Evolutionary conservation across 1,140 invertebrate species (phyloP).

Genomic region (Cydia amplana): DNA sequence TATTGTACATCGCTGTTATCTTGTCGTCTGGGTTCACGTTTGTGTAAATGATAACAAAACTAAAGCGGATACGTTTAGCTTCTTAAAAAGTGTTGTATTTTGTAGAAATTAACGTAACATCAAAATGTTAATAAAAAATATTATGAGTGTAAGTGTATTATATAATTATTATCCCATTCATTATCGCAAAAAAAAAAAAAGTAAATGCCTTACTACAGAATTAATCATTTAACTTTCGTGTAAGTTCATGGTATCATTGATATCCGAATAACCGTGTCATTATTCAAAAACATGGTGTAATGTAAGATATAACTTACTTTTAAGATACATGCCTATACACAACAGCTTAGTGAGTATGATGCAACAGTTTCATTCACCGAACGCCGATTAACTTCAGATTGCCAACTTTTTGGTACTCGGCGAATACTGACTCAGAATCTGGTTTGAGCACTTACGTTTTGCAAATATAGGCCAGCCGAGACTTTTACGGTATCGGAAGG

Average conservation of each 20-base stretch:
- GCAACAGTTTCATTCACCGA: conserved; percentile 38
- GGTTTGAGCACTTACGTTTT: conserved; percentile 56
- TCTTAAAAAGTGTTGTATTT: background rate
- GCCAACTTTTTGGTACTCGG: conserved; percentile 37
- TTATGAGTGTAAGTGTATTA: too few species aligned
- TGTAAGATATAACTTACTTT: background rate
- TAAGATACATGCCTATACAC: background rate
- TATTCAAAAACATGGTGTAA: background rate
- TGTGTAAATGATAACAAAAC: conserved; percentile 46
- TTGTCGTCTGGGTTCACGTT: conserved; percentile 45
- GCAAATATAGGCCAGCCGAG: conserved; percentile 45
- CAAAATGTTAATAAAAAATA: background rate
- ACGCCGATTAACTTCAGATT: conserved; percentile 36
- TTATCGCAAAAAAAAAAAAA: too few species aligned
- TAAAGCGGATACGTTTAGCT: background rate
- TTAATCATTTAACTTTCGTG: too few species aligned
- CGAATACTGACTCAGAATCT: conserved; percentile 55
- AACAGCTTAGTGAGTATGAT: background rate
- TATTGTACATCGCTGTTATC: conserved; percentile 50
- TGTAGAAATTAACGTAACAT: background rate
- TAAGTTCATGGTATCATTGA: too few species aligned
- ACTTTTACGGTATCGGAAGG: conserved; percentile 52
- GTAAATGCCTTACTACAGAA: too few species aligned
- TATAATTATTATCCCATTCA: too few species aligned
- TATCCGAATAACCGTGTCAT: background rate